Evolutionary conservation across 2,797 vertebrate species (phyloP).

Genomic region (Periophthalmus magnuspinnatus): DNA sequence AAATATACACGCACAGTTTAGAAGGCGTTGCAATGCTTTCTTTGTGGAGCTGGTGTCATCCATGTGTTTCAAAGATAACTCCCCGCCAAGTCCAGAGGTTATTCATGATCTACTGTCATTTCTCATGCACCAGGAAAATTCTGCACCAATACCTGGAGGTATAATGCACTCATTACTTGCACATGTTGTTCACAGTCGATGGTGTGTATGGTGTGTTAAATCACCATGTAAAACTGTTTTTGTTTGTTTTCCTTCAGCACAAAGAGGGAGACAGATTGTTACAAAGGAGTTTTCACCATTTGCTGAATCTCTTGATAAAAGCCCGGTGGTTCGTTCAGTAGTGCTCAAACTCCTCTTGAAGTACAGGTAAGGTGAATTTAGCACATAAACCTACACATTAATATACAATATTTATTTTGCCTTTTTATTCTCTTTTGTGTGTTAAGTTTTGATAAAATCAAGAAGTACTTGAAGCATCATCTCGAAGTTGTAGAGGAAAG

Average conservation of each 20-base stretch:
- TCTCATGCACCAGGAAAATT: slow-evolving; percentile 77
- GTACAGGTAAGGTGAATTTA: slow-evolving; percentile 82
- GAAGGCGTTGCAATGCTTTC: slow-evolving; percentile 88
- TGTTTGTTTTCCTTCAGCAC: slow-evolving; percentile 48
- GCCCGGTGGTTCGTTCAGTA: slow-evolving; percentile 89
- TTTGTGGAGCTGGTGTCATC: slow-evolving; percentile 90
- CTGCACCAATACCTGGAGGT: slow-evolving; percentile 56
- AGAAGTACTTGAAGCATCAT: slow-evolving; percentile 82
- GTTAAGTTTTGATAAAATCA: slow-evolving; percentile 85
- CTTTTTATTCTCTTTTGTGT: background rate
- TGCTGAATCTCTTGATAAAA: slow-evolving; percentile 89
- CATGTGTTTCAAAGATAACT: slow-evolving; percentile 91
- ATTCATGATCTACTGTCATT: slow-evolving; percentile 81
- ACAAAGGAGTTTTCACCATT: slow-evolving; percentile 92
- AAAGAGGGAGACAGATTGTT: slow-evolving; percentile 58
- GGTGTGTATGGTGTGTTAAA: background rate
- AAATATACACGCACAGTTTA: slow-evolving; percentile 77
- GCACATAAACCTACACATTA: background rate
- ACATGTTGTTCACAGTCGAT: background rate
- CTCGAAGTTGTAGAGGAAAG: slow-evolving; percentile 81
- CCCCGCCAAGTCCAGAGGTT: slow-evolving; percentile 81
- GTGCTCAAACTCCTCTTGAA: slow-evolving; percentile 93
- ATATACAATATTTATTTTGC: background rate
- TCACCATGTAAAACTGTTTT: slow-evolving; percentile 3
- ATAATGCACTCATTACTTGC: background rate